Conservation (phyloP, 2,888 invertebrate species). For the Merodon equestris region DNA sequence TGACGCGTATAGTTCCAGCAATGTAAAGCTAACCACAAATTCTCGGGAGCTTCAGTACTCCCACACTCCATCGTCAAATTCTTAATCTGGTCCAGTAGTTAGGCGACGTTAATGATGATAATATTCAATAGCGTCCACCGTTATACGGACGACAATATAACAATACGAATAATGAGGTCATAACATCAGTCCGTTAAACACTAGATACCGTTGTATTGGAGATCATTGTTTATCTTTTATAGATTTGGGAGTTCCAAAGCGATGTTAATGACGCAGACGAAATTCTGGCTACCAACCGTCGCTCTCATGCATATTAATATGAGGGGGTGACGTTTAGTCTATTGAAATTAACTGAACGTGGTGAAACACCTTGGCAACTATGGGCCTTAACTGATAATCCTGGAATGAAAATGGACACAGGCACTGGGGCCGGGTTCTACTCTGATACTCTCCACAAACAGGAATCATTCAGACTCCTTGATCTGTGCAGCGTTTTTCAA, state of each 20-base stretch:
- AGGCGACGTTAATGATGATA: conserved; percentile 58
- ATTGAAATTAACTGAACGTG: too few relatives aligned
- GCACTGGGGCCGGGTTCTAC: too few relatives aligned
- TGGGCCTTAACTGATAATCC: too few relatives aligned
- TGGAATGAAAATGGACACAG: too few relatives aligned
- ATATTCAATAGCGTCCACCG: conserved; percentile 58
- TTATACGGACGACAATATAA: conserved; percentile 62
- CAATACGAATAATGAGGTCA: conserved; percentile 55
- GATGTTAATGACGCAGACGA: too few relatives aligned
- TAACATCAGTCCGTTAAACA: conserved; percentile 64
- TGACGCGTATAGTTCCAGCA: conserved; percentile 46
- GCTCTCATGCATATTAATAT: conserved; percentile 18
- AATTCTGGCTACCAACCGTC: too few relatives aligned
- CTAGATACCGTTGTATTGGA: conserved; percentile 55
- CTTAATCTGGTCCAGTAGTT: conserved; percentile 32
- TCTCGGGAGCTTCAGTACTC: too few relatives aligned
- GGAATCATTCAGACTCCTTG: too few relatives aligned
- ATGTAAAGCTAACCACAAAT: conserved; percentile 23
- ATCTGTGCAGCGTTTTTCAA: too few relatives aligned
- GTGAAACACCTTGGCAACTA: too few relatives aligned
- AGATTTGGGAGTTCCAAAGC: conserved; percentile 52
- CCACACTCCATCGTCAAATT: conserved; percentile 28
- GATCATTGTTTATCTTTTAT: conserved; percentile 52
- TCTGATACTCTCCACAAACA: too few relatives aligned
- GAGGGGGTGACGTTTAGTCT: too few relatives aligned